Evolutionary conservation across 2,888 invertebrate genomes (phyloP), one percentile per base, ranked within the genome.

Genomic region (Stictocephala bisonia): DNA sequence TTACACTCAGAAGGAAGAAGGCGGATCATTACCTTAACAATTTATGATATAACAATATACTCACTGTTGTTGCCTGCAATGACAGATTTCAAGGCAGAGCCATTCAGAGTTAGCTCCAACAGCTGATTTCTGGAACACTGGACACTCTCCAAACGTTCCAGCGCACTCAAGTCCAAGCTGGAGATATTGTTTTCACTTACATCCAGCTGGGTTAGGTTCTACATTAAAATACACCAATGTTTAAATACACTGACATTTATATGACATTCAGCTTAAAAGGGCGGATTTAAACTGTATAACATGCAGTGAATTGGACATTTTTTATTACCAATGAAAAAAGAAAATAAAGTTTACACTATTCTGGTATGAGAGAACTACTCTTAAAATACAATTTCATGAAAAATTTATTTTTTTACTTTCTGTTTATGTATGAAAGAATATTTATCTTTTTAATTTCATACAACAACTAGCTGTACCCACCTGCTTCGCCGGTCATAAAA

Each of bases 141-240:
- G 35, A 95, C 85, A 77, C 90, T 90, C 80, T 93, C 90, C 64
- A 95, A 85, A 75, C 92, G 91, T 24, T 91, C 90, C 68, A 95
- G 86, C 2, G 94, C 93, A 67, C 92, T 90, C 79, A 95, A 86
- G 81, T 94, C 94, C 80, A 95, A 85, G 79, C 91, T 91, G 83
- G 94, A 94, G 79, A 95, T 93, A 78, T 88, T 89, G 82, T 95
- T 95, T 85, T 94, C 91, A 77, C 93, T 94, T 67, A 95, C 90
- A 82, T 95, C 94, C 82, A 95, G 83, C 78, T 93, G 91, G 53
- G 92, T 93, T 78, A 94, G 84, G 83, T 92, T 93, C 94, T 94
- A 86, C 24, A 87, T 86, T 11, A 4, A 44, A 44, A 44, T 4
- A 44, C 6, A 13, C 27, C 7, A 7, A n/a, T 26, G 7, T 56